These are phyloP conservation scores for Antennarius striatus DNA, from an alignment of 2,113 vertebrate species.

Conservation along the genomic window DNA sequence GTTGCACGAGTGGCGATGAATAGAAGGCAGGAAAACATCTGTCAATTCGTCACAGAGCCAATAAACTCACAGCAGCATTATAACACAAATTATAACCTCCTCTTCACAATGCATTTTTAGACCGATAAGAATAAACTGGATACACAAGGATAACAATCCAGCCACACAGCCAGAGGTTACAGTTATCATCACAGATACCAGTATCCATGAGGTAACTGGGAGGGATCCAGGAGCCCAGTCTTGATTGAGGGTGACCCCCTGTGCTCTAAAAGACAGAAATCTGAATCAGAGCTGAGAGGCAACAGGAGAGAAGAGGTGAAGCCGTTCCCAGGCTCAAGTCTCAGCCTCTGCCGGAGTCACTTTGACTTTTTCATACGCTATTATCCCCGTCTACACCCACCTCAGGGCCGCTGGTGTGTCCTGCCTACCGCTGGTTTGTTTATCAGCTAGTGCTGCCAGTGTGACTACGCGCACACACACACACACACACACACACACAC, in stretches of 20 bases:
- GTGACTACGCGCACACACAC: neutral
- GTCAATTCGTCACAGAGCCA: neutral
- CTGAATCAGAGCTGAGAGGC: constrained; percentile 39
- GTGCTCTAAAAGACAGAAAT: constrained; percentile 35
- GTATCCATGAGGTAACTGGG: constrained; percentile 23
- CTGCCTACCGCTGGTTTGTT: constrained; percentile 31
- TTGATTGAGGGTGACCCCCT: constrained; percentile 45
- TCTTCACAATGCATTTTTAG: neutral
- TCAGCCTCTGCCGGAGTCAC: constrained; percentile 35
- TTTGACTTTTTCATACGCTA: constrained; percentile 35
- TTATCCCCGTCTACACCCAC: constrained; percentile 20
- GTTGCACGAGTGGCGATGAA: too few species aligned
- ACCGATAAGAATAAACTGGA: neutral
- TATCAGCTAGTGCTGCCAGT: constrained; percentile 31
- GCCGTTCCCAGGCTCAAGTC: constrained; percentile 30
- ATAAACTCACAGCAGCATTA: neutral
- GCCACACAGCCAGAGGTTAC: neutral
- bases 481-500: neutral
- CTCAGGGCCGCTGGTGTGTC: constrained; percentile 23
- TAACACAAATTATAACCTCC: too few species aligned
- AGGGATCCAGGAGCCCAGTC: constrained; percentile 24
- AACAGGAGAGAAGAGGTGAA: constrained; percentile 50
- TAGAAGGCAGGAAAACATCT: too few species aligned
- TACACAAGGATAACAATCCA: neutral
- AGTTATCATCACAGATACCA: constrained; percentile 14